Evolutionary conservation across 2,113 vertebrate species (phyloP).

Genomic region (Poeciliopsis occidentalis): DNA sequence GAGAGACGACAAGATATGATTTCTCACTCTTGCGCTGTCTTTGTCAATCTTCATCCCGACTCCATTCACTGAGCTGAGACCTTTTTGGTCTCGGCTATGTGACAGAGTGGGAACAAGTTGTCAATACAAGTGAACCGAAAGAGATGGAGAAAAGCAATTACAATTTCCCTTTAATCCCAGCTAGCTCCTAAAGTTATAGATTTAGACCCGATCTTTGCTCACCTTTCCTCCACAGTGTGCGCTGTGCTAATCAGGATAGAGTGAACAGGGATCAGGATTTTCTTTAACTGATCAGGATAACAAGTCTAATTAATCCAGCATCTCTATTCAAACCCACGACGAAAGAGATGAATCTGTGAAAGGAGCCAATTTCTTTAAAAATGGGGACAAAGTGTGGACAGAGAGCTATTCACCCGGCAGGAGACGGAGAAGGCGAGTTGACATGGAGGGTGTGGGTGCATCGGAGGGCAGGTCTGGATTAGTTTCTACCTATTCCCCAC

Average conservation of each 20-base stretch:
- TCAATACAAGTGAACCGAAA: constrained; percentile 75
- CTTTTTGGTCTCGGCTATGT: constrained; percentile 45
- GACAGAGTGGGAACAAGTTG: constrained; percentile 64
- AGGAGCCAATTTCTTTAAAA: constrained; percentile 51
- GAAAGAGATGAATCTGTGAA: constrained; percentile 52
- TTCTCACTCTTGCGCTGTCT: constrained; percentile 48
- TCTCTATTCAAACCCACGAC: constrained; percentile 65
- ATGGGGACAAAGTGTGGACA: constrained; percentile 48
- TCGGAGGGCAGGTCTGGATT: constrained; percentile 59
- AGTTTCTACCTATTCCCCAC: constrained; percentile 79
- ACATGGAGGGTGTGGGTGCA: constrained; percentile 19
- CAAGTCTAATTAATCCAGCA: constrained; percentile 77
- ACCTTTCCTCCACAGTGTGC: constrained; percentile 34
- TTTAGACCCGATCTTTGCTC: constrained; percentile 58
- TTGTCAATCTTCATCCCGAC: constrained; percentile 45
- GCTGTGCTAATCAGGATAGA: constrained; percentile 66
- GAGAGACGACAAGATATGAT: constrained; percentile 43
- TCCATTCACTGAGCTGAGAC: constrained; percentile 57
- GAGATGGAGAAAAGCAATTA: constrained; percentile 69
- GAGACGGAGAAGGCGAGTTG: constrained; percentile 11
- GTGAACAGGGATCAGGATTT: constrained; percentile 69
- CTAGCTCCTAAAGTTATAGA: constrained; percentile 69
- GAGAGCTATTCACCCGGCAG: constrained; percentile 32
- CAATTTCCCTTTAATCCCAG: constrained; percentile 75
- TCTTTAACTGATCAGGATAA: constrained; percentile 77